Base-by-base conservation (phyloP, 2,888 invertebrate genomes). In the Mimas tiliae region DNA sequence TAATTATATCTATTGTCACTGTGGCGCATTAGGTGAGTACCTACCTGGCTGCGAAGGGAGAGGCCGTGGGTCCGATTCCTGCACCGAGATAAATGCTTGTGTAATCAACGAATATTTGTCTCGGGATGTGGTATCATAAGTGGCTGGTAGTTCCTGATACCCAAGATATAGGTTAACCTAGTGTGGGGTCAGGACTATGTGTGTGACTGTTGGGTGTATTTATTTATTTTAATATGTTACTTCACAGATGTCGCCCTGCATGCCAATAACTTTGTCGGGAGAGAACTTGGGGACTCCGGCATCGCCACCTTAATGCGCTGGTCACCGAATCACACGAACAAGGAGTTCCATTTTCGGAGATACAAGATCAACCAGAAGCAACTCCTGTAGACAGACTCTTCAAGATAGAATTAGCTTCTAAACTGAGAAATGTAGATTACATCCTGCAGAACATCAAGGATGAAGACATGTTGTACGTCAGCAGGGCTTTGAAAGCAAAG, bases 271-370 rank as follows among this genome's bases (percentile, higher is more conserved):
- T 6, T 63, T 72, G 38, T 34, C 21, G 42, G 70, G 69, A 33
- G 34, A 21, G 0, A 79, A 74, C 63, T 71, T 85, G 9, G 78
- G n/a, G 80, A 9, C 72, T 76, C 16, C 72, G 83, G 0, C 83
- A 82, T 66, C 73, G 67, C 6, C 68, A 72, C 42, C 70, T 82
- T 16, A 76, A 74, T 62, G 12, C 62, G 48, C 52, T 73, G 12
- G 74, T 74, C 9, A 62, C 52, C 0, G 66, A 72, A 16, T 66
- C 69, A 7, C 70, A 65, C n/a, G 52, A 68, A 19, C 63, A 0
- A 4, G 52, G 64, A 7, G 63, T 69, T 11, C 14, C 67, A 6
- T 68, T 73, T 8, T 45, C 69, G 34, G 53, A 64, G 0, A 55
- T 73, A 34, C 48, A 65, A 62, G 11, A 67, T 6, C 14, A 51